A percentile compares a stretch with the other conserved stretches of the same genome.
Evolutionary conservation across 2,113 vertebrate genomes (phyloP).

Genomic region (Cervus canadensis): DNA sequence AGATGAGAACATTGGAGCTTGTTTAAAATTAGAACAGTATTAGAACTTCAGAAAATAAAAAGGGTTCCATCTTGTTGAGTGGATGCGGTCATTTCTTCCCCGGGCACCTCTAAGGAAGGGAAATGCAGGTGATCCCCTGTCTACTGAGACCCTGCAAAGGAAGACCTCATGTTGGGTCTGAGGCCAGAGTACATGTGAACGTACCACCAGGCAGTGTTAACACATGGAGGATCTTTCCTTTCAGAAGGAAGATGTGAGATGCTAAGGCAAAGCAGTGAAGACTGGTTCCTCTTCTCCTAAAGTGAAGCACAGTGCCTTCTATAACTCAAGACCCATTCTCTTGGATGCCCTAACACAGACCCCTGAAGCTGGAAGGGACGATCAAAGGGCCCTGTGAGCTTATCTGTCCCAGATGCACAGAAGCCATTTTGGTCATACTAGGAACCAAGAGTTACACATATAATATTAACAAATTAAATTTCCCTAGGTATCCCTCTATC

Average conservation of each 20-base stretch:
- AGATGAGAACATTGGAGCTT: background rate
- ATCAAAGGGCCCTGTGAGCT: background rate
- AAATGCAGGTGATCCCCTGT: background rate
- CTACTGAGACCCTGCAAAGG: background rate
- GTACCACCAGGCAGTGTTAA: background rate
- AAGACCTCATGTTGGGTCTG: background rate
- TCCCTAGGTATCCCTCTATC: conserved; percentile 59
- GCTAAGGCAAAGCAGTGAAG: conserved; percentile 29
- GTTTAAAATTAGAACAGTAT: background rate
- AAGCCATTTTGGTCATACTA: background rate
- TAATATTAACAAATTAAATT: conserved; percentile 70
- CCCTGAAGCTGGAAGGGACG: background rate
- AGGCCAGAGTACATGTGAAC: background rate
- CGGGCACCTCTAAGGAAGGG: background rate
- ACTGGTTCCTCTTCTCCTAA: conserved; percentile 46
- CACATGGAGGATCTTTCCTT: background rate
- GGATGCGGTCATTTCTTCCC: too few species aligned
- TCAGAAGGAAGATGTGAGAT: conserved; percentile 38
- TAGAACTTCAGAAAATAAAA: background rate
- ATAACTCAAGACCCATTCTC: conserved; percentile 4
- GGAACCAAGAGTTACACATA: conserved; percentile 47
- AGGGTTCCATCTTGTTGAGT: background rate
- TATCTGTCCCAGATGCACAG: accelerated
- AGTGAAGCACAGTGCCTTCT: conserved; percentile 30
- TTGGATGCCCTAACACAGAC: background rate